Evolutionary conservation across 2,797 vertebrate genomes (phyloP).

Genomic region (Hippocampus kuda): DNA sequence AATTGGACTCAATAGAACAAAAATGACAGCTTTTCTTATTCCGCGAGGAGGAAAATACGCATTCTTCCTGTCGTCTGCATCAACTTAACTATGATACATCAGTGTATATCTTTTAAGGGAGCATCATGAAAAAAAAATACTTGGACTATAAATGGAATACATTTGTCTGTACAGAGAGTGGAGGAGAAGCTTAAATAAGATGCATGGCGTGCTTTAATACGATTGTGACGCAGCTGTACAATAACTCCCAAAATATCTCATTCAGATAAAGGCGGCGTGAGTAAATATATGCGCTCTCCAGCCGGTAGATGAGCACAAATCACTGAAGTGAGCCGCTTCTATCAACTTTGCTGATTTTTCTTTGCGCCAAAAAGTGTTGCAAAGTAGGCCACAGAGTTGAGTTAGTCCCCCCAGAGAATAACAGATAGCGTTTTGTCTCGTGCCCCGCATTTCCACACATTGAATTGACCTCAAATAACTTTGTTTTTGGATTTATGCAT

Average conservation of each 20-base stretch:
- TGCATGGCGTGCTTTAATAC: constrained; percentile 9
- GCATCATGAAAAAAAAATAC: constrained; percentile 1
- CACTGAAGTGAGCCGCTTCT: constrained; percentile 5
- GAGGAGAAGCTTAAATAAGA: constrained; percentile 15
- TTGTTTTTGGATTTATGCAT: background rate
- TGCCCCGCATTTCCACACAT: background rate
- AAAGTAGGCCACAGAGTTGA: constrained; percentile 8
- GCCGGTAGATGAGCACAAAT: background rate
- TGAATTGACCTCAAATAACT: background rate
- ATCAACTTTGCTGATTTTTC: constrained; percentile 7
- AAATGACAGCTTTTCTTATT: constrained; percentile 37
- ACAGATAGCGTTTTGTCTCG: background rate
- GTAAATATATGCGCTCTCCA: background rate
- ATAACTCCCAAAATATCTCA: background rate
- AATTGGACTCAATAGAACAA: constrained; percentile 54
- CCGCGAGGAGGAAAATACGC: constrained; percentile 13
- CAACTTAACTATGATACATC: constrained; percentile 37
- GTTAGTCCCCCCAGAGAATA: background rate
- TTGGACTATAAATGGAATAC: background rate
- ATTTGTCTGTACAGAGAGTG: no score
- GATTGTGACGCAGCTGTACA: background rate
- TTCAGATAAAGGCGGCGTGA: background rate
- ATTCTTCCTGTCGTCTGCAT: constrained; percentile 27
- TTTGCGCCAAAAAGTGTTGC: background rate
- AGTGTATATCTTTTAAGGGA: constrained; percentile 16